Conservation (phyloP, 2,888 invertebrate species). For the Mechanitis messenoides region DNA sequence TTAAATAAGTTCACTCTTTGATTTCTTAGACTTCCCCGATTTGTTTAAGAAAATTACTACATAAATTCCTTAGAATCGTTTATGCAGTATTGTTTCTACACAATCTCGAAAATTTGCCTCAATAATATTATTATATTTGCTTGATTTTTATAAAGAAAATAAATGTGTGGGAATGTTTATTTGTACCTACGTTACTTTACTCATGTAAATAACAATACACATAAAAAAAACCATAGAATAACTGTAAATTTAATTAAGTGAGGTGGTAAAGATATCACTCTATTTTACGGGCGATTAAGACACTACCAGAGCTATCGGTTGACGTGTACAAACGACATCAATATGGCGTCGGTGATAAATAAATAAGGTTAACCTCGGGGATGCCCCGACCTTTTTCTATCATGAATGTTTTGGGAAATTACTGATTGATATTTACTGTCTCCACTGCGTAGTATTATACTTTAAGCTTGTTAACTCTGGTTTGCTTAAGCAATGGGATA, state of each 20-base stretch:
- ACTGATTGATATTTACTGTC: not conserved
- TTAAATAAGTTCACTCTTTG: conserved; percentile 26
- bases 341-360: conserved; percentile 25
- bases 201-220: too few relatives aligned
- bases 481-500: too few relatives aligned
- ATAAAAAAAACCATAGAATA: too few relatives aligned
- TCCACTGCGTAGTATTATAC: too few relatives aligned
- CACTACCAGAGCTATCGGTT: conserved; percentile 22
- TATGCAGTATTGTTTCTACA: too few relatives aligned
- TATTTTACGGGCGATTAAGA: conserved; percentile 19
- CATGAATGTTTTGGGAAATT: conserved; percentile 11
- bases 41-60: conserved; percentile 9
- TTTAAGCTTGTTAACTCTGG: too few relatives aligned
- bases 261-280: conserved; percentile 13
- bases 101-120: too few relatives aligned
- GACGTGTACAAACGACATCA: conserved; percentile 27
- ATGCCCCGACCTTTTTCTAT: not conserved
- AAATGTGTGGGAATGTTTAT: too few relatives aligned
- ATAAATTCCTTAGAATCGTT: too few relatives aligned
- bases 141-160: too few relatives aligned
- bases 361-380: not conserved
- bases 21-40: conserved; percentile 21
- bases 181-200: too few relatives aligned
- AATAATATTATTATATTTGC: too few relatives aligned
- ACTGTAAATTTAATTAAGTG: conserved; percentile 4